Evolutionary conservation across 2,888 invertebrate species (phyloP), one percentile per base, ranked within the genome.

Genomic region (Philonicus albiceps): DNA sequence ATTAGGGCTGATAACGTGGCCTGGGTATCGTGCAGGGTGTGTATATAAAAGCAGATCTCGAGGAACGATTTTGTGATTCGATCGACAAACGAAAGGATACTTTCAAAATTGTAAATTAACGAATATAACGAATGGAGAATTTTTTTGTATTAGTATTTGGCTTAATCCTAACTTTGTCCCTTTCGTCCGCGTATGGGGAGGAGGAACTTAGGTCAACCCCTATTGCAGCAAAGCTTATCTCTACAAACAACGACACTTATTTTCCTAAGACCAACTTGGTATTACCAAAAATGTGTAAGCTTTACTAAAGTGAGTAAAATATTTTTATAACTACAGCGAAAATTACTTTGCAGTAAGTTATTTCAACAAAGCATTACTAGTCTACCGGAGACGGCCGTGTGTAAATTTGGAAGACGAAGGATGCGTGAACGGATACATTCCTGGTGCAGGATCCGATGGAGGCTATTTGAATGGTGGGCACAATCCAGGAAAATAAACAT

Each of bases 371-470:
- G 76, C 34, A 19, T 22, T 34, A 7, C 19, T 84, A 1, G 40
- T 49, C 37, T 73, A 73, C 19, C 84, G 34, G n/a, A 72, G 73
- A 43, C 31, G 85, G 6, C 43, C 53, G 27, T 92, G 92, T 86
- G 90, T 90, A 13, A 92, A 92, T 88, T 89, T 93, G 91, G 93
- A 93, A 91, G 94, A 94, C 88, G 94, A 94, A 19, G 93, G 93
- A 0, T 94, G 94, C 88, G 90, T 92, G 84, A 93, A 93, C 88
- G 93, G 93, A 11, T 93, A 93, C 87, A 89, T 93, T 0, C 90
- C 91, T 4, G 93, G 93, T 13, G 91, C 93, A 80, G 93, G 93
- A 92, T 89, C 89, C 1, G 93, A 93, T 81, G 92, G 93, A 76
- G 90, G 92, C 83, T 93, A 91, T 86, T 88, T 93, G 11, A 91